Conservation (phyloP, 2,888 invertebrate genomes). For the Scaptomyza parva region DNA sequence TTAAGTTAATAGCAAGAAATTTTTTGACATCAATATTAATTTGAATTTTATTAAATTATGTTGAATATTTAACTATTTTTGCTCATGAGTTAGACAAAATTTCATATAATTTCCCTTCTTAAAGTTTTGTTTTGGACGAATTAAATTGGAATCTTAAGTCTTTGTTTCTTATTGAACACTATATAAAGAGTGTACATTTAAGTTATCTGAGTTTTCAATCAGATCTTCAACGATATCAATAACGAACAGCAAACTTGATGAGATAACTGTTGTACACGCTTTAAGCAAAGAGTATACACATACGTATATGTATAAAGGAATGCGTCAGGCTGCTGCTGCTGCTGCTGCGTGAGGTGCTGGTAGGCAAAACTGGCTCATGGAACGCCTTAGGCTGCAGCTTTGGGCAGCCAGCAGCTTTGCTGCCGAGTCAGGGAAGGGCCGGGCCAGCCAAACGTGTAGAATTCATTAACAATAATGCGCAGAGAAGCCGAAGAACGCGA, state of each 20-base stretch:
- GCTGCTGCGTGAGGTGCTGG: slow-evolving; percentile 22
- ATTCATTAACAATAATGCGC: slow-evolving; percentile 77
- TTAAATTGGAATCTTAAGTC: too few species aligned
- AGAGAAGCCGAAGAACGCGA: slow-evolving; percentile 30
- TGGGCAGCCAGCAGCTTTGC: slow-evolving; percentile 37
- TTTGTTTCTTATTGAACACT: too few species aligned
- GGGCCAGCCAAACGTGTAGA: slow-evolving; percentile 58
- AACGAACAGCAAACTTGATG: not conserved
- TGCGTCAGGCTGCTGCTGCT: slow-evolving; percentile 36
- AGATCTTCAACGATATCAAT: too few species aligned
- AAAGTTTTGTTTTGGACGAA: too few species aligned
- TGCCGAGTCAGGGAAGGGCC: not conserved
- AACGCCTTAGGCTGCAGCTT: slow-evolving; percentile 40
- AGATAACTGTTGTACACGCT: not conserved
- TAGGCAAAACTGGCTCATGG: slow-evolving; percentile 62
- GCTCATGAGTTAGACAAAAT: too few species aligned
- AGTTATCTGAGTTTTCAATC: too few species aligned
- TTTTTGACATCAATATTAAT: too few species aligned
- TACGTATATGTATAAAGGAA: slow-evolving; percentile 24
- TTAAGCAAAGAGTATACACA: not conserved
- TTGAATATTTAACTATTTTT: too few species aligned
- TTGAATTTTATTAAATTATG: too few species aligned
- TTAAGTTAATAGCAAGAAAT: too few species aligned
- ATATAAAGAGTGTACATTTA: too few species aligned
- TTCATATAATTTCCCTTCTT: too few species aligned